Evolutionary conservation across 1,140 invertebrate species (phyloP), one percentile per base, ranked within the genome.

Genomic region (Lepidurus apus): DNA sequence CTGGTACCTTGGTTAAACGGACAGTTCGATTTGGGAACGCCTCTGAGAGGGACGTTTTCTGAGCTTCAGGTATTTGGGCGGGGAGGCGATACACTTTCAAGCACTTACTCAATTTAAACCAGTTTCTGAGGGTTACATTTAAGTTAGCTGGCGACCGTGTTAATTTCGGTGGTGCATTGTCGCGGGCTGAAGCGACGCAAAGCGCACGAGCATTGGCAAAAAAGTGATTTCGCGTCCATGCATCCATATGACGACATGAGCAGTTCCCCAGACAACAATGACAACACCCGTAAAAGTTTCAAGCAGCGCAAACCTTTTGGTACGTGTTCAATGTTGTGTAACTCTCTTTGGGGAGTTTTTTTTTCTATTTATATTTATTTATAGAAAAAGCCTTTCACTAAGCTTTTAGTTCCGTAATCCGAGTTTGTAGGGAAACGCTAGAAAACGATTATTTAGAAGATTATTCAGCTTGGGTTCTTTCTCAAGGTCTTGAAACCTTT

Each of bases 121-220:
- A n/a, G 53, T n/a, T 21, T 21, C 13, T 65, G 17, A 13, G 53
- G 53, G 53, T 65, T 65, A 65, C 10, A 65, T 65, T 65, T 7
- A 65, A 65, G 53, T 65, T 65, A 65, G 53, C 53, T 65, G 53
- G 53, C 53, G 53, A 65, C 53, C 53, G 13, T 65, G 8, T 65
- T 65, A 21, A 21, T 65, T 65, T 65, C 53, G 21, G 53, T 65
- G 53, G 53, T 65, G 53, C 53, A 65, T 65, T 65, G 53, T 65
- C 53, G 53, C 53, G 53, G 53, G 17, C 21, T 65, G 53, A 65
- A 65, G 53, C 53, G 53, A 65, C 53, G 53, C 53, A 65, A 65
- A 65, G 21, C 17, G 53, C 17, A 13, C 17, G 53, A 65, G 53
- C 4, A 65, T 13, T 9, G 53, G 13, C 17, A 65, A 7, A 65